Base-by-base conservation (phyloP, 2,888 invertebrate species). In the Nudaria mundana region DNA sequence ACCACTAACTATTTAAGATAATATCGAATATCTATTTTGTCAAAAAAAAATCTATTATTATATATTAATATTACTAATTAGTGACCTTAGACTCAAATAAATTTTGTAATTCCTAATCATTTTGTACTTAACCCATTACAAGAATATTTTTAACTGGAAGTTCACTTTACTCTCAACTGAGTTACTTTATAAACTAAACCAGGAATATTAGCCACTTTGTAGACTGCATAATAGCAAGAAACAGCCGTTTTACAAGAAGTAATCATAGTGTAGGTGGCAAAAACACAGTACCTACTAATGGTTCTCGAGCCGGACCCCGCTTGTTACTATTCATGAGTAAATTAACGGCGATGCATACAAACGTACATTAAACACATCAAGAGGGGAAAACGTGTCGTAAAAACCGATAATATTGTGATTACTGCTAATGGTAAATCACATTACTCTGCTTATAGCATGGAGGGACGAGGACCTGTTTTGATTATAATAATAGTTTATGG, bases 291-390 rank as follows among this genome's bases (percentile, higher is more conserved):
- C 66, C 75, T 74, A 79, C 77, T 82, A 81, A 76, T 75, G 73
- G 56, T 66, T 55, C 55, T 61, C 65, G 62, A 67, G 66, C 67
- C 73, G 66, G 63, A 64, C 63, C 52, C 64, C 63, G 66, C 70
- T 74, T 67, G 64, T 80, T 80, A 77, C 73, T 83, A 84, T 85
- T 81, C 83, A 84, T 82, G 75, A 79, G 79, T 57, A 62, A 71
- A 78, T 80, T 80, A 82, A 77, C 77, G 71, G 74, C 69, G 60
- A 60, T 58, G 52, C 64, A 62, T 60, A 60, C 58, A 53, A 55
- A 60, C 56, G 52, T 55, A 61, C 58, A 52, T 48, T 56, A 52
- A 63, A 57, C 61, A 52, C 50, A 63, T 64, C 65, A 65, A 47
- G 52, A 57, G 51, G 52, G 53, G 55, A 59, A 55, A 50, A 50